Evolutionary conservation across 2,113 vertebrate species (phyloP).

Genomic region (Ctenomys sociabilis): DNA sequence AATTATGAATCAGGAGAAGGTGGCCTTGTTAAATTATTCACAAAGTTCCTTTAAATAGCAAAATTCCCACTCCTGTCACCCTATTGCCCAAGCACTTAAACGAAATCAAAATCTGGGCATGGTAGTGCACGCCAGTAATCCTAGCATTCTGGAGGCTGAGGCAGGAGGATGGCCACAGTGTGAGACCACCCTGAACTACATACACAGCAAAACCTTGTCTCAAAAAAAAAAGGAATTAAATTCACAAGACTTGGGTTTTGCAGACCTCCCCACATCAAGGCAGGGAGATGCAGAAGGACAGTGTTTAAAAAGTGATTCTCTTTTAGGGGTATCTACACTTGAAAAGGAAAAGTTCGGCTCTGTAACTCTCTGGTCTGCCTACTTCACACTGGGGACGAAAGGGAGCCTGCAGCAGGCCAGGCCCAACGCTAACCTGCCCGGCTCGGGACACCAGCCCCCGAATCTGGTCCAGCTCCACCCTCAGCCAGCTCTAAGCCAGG

Average conservation of each 20-base stretch:
- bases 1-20: not conserved
- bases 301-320: not conserved
- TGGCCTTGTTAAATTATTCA: not conserved
- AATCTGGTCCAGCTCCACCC: not conserved
- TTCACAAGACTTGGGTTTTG: not conserved
- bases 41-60: constrained; percentile 18
- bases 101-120: not conserved
- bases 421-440: not conserved
- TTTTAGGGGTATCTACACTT: not conserved
- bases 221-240: not conserved
- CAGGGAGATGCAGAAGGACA: not conserved
- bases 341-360: not conserved
- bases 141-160: not conserved
- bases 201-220: not conserved
- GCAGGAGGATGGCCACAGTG: not conserved
- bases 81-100: not conserved
- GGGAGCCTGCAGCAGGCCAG: not conserved
- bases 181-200: not conserved
- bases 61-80: not conserved
- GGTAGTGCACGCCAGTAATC: not conserved
- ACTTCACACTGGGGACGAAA: not conserved
- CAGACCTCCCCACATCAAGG: not conserved
- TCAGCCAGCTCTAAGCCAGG: not conserved
- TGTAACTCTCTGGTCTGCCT: not conserved
- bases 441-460: not conserved